phyloP scores from a whole-genome alignment of 2,797 vertebrate genomes.

The Pangasius macronema region DNA sequence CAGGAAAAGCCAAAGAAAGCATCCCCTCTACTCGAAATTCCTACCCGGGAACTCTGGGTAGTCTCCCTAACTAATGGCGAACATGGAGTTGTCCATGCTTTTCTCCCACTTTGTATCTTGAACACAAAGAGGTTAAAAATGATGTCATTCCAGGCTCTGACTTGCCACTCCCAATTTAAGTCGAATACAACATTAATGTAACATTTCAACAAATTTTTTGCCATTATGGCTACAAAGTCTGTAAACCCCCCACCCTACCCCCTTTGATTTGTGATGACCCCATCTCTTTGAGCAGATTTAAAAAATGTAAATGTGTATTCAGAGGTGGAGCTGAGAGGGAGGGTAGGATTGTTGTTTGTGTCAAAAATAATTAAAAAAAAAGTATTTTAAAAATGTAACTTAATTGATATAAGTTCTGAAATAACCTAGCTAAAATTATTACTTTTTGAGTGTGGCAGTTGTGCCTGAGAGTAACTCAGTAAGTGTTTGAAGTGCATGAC shows the following conservation, averaged over 20 bases:
- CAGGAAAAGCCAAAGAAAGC: not conserved
- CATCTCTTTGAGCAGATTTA: too few relatives aligned
- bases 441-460: too few relatives aligned
- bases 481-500: too few relatives aligned
- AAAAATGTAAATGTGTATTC: too few relatives aligned
- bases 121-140: not conserved
- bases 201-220: not conserved
- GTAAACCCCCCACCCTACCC: too few relatives aligned
- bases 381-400: too few relatives aligned
- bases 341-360: too few relatives aligned
- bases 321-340: not conserved
- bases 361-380: too few relatives aligned
- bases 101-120: not conserved
- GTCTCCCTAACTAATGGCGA: not conserved
- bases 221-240: too few relatives aligned
- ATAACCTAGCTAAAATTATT: too few relatives aligned
- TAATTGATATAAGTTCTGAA: too few relatives aligned
- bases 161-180: not conserved
- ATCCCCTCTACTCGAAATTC: not conserved
- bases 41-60: not conserved
- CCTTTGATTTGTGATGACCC: not conserved
- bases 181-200: not conserved
- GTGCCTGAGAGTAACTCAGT: too few relatives aligned
- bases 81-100: not conserved
- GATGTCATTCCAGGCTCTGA: not conserved